These are phyloP conservation scores for Holacanthus passer DNA, from an alignment of 2,113 vertebrate genomes.

Conservation along the genomic window DNA sequence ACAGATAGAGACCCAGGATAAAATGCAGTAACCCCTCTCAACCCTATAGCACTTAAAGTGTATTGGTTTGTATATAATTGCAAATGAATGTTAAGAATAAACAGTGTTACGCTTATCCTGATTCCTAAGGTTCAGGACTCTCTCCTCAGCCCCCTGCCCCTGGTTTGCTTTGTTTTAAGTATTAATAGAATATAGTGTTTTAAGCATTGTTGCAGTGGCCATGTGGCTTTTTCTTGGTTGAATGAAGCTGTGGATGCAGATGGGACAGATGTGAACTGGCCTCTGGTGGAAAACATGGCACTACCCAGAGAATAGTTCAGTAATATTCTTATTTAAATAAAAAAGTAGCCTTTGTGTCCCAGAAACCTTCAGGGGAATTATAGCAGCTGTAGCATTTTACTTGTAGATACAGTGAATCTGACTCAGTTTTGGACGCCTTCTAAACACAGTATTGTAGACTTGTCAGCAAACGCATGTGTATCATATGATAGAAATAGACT, in stretches of 20 bases:
- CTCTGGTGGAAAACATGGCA: neutral
- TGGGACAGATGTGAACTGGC: neutral
- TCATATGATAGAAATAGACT: neutral
- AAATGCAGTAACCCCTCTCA: neutral
- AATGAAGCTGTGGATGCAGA: neutral
- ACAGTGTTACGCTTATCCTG: constrained; percentile 46
- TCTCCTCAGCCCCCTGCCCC: neutral
- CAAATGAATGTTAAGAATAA: constrained; percentile 33
- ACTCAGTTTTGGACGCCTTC: neutral
- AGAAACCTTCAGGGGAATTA: neutral
- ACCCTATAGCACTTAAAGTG: neutral
- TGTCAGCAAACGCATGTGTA: accelerated
- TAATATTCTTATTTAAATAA: neutral
- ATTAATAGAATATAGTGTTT: too few species aligned
- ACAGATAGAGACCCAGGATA: neutral
- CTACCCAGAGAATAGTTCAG: neutral
- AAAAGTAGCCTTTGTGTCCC: neutral
- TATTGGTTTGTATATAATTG: constrained; percentile 18
- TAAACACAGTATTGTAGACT: neutral
- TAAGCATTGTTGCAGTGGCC: neutral
- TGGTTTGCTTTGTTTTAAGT: neutral
- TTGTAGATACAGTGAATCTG: neutral
- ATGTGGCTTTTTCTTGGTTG: neutral
- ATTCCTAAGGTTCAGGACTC: neutral
- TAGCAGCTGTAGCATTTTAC: neutral